These are phyloP conservation scores for Herpailurus yagouaroundi DNA, from an alignment of 2,113 vertebrate species.

Conservation along the genomic window DNA sequence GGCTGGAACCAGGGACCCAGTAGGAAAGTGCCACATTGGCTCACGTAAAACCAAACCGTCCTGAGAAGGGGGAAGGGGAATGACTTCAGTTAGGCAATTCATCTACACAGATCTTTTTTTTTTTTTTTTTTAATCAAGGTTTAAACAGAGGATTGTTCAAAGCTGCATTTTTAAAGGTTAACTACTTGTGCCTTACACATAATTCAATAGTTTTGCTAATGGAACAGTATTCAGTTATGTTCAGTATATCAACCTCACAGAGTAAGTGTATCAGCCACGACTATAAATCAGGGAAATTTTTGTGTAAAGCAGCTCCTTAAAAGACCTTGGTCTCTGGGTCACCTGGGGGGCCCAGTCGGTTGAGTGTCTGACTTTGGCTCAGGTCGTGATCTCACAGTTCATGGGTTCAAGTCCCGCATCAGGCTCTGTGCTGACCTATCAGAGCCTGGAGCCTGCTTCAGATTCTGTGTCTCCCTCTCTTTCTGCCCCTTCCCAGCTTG, in stretches of 20 bases:
- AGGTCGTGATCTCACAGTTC: too few relatives aligned
- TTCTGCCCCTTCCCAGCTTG: too few relatives aligned
- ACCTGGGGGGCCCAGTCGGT: too few relatives aligned
- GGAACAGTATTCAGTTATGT: neutral
- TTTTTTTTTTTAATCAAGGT: neutral
- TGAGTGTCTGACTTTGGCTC: too few relatives aligned
- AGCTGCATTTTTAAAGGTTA: conserved; percentile 18
- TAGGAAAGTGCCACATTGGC: neutral
- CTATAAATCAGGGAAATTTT: neutral
- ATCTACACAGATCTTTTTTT: neutral
- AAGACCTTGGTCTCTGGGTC: neutral
- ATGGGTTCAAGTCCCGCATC: too few relatives aligned
- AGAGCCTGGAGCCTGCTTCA: too few relatives aligned
- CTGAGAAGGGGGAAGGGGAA: neutral
- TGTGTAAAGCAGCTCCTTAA: neutral
- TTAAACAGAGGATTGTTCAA: neutral
- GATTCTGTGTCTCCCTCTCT: too few relatives aligned
- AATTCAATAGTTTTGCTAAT: neutral
- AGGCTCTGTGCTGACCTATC: too few relatives aligned
- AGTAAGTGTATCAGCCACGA: neutral
- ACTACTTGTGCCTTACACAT: neutral
- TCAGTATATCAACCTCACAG: neutral
- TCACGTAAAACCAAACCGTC: neutral
- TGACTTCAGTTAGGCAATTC: neutral
- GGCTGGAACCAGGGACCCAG: neutral